A percentile compares a stretch with the other conserved stretches of the same genome.
Conservation (phyloP, 2,888 invertebrate genomes). For the Diaperis boleti region DNA sequence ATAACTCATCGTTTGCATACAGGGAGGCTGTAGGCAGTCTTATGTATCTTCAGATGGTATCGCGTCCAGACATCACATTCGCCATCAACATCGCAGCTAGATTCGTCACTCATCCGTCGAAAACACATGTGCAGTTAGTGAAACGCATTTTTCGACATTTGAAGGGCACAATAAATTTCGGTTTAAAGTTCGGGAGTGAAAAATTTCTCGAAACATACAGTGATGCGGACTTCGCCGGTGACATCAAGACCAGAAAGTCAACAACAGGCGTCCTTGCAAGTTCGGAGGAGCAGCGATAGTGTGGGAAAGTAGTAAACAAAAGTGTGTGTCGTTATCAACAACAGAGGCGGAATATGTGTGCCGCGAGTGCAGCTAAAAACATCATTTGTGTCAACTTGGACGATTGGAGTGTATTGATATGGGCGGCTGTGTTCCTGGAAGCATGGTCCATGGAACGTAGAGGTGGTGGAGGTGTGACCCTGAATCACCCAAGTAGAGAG, state of each 20-base stretch:
- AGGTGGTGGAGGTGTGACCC: no score
- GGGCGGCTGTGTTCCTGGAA: no score
- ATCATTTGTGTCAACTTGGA: no score
- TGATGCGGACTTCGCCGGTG: slow-evolving; percentile 39
- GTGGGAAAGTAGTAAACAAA: slow-evolving; percentile 29
- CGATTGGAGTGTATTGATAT: no score
- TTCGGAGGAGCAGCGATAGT: slow-evolving; percentile 10
- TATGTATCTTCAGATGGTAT: slow-evolving; percentile 40
- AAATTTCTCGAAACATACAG: background rate
- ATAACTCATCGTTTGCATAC: slow-evolving; percentile 41
- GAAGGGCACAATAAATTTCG: background rate
- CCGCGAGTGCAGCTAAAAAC: slow-evolving; percentile 23
- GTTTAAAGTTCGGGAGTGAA: background rate
- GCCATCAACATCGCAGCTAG: slow-evolving; percentile 33
- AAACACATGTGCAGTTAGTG: background rate
- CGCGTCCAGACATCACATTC: slow-evolving; percentile 45
- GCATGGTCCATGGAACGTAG: no score
- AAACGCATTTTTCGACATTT: slow-evolving; percentile 23
- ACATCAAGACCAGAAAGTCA: slow-evolving; percentile 26
- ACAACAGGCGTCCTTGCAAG: slow-evolving; percentile 26
- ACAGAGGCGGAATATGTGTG: slow-evolving; percentile 32
- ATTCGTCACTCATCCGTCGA: background rate
- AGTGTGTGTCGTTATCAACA: slow-evolving; percentile 28
- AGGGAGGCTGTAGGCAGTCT: slow-evolving; percentile 46
- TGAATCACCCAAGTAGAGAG: no score